phyloP scores from a whole-genome alignment of 2,888 invertebrate genomes.

The Oscheius onirici region DNA sequence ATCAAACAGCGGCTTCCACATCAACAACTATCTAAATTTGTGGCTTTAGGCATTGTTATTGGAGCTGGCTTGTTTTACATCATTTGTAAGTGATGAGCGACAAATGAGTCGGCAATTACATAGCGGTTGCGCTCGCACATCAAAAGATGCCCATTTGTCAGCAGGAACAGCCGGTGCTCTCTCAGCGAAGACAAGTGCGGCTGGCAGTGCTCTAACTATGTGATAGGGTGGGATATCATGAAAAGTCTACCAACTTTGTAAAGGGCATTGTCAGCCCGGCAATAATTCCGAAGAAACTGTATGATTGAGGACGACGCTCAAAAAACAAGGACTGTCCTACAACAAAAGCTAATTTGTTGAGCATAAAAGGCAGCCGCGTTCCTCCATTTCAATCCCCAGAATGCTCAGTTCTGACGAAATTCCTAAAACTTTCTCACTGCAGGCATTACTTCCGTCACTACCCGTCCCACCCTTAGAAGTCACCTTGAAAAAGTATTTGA shows the following conservation, averaged over 20 bases:
- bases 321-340: neutral
- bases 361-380: neutral
- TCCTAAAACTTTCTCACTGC: conserved; percentile 1
- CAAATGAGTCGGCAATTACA: conserved; percentile 55
- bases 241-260: neutral
- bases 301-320: neutral
- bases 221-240: neutral
- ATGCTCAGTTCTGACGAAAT: neutral
- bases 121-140: conserved; percentile 41
- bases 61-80: conserved; percentile 29
- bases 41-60: neutral
- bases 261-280: neutral
- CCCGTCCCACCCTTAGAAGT: conserved; percentile 8
- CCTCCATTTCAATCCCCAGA: neutral
- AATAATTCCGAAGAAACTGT: neutral
- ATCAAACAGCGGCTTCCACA: too few species aligned
- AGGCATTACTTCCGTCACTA: conserved; percentile 10
- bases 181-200: conserved; percentile 29
- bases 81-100: conserved; percentile 45
- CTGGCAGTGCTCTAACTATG: conserved; percentile 28
- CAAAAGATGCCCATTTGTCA: conserved; percentile 43
- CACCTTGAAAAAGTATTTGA: conserved; percentile 12
- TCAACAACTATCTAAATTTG: too few species aligned
- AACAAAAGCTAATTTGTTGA: neutral
- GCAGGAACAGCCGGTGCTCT: conserved; percentile 29